These are phyloP conservation scores for Mustela nigripes DNA, from an alignment of 2,113 vertebrate species.

Conservation along the genomic window DNA sequence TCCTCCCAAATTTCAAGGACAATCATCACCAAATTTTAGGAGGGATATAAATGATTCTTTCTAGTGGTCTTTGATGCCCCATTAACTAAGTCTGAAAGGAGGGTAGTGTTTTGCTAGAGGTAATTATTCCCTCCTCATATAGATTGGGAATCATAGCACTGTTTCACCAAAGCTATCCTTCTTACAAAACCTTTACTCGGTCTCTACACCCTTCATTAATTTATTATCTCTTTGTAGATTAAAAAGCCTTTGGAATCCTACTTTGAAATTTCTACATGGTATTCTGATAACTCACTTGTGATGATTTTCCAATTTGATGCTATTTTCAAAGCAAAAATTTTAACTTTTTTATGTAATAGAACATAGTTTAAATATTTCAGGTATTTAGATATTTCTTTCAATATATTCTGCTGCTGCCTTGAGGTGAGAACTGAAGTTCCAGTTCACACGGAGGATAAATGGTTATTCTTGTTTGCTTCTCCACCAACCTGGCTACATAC, in stretches of 20 bases:
- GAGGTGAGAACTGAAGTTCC: not conserved
- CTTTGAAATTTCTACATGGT: not conserved
- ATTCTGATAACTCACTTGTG: not conserved
- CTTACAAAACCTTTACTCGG: not conserved
- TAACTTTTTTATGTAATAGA: not conserved
- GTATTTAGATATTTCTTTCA: not conserved
- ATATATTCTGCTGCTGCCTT: not conserved
- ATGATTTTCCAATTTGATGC: not conserved
- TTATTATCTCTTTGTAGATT: not conserved
- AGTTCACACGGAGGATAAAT: not conserved
- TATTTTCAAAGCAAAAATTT: slow-evolving; percentile 3
- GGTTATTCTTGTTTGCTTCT: not conserved
- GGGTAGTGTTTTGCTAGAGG: not conserved
- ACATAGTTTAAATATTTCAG: not conserved
- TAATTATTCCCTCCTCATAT: not conserved
- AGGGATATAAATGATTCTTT: not conserved
- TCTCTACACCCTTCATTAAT: not conserved
- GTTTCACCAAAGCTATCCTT: not conserved
- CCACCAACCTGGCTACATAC: not conserved
- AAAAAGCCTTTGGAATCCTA: not conserved
- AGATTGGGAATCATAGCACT: not conserved
- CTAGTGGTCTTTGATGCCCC: not conserved
- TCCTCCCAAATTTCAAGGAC: not conserved
- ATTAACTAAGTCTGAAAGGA: not conserved
- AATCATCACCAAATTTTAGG: not conserved